Evolutionary conservation across 2,797 vertebrate genomes (phyloP), one percentile per base, ranked within the genome.

Genomic region (Rhinatrema bivittatum): DNA sequence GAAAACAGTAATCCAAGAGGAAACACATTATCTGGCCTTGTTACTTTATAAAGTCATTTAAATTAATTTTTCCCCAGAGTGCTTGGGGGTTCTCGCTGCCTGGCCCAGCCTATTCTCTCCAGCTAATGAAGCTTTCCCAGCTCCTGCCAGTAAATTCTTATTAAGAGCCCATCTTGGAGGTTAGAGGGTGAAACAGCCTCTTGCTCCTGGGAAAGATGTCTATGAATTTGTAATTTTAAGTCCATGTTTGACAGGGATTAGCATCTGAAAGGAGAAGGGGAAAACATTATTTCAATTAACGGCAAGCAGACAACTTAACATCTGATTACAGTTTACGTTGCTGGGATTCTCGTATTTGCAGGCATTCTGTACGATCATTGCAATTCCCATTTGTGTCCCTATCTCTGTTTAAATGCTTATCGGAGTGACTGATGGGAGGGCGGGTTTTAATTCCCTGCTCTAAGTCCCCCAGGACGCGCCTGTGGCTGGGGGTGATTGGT

Each of bases 51-150:
- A 60, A 78, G 72, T 72, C 68, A 67, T 74, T 80, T 73, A 69
- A 74, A 78, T 78, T 75, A 73, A 77, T 70, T 70, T 72, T 66
- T 77, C 72, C 72, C 75, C 50, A 22, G 77, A 78, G 75, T 70
- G 56, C 68, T 62, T 53, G 44, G 35, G 55, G 66, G 75, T 70
- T 44, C 50, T 33, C 34, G 53, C 62, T 49, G 66, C 56, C 67
- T 46, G 54, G 54, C 66, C 70, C 72, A 64, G 58, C 56, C 71
- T 72, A 59, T 76, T 73, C 60, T 72, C 56, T 60, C 56, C 15
- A 1, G 60, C 70, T 78, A 76, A 80, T 76, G 77, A 71, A 75
- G 66, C 68, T 67, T 68, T 62, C 48, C 61, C 59, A 75, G 53
- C 4, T 18, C 30, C 62, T 70, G 65, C 53, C 66, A 1, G 37